Percentiles rank a stretch among this genome's conserved stretches.
These are phyloP conservation scores for Sialia sialis DNA, from an alignment of 2,113 vertebrate species.

Conservation along the genomic window DNA sequence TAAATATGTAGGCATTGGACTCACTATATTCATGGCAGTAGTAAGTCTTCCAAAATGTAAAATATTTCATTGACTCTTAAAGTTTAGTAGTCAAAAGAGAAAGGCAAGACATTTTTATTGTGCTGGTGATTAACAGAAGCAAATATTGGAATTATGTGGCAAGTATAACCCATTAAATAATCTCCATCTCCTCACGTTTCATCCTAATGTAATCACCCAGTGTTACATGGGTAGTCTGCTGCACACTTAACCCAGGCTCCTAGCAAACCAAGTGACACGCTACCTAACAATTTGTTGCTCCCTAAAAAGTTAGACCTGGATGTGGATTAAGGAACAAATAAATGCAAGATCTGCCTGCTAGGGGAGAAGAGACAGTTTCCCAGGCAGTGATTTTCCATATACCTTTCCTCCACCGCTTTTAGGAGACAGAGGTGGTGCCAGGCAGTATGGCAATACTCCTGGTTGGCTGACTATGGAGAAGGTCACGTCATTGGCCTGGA, in stretches of 20 bases:
- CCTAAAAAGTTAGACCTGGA: neutral
- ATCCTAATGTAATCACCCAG: neutral
- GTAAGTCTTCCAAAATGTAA: neutral
- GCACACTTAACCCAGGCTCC: neutral
- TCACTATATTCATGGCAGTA: neutral
- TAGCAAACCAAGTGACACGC: neutral
- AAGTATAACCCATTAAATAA: neutral
- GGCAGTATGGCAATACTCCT: neutral
- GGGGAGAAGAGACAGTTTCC: neutral
- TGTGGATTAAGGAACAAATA: neutral
- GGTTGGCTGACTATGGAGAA: neutral
- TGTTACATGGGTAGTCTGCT: neutral
- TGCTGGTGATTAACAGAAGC: neutral
- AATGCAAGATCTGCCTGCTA: neutral
- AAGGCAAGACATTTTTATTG: neutral
- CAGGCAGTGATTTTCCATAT: neutral
- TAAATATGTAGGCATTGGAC: neutral
- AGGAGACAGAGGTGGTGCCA: neutral
- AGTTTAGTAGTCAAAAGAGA: neutral
- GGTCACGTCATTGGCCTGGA: neutral
- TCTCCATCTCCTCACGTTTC: neutral
- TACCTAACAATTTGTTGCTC: neutral
- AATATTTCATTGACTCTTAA: neutral
- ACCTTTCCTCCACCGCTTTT: neutral
- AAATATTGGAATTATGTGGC: neutral